Evolutionary conservation across 2,888 invertebrate genomes (phyloP), one percentile per base, ranked within the genome.

Genomic region (Morpho achilles): DNA sequence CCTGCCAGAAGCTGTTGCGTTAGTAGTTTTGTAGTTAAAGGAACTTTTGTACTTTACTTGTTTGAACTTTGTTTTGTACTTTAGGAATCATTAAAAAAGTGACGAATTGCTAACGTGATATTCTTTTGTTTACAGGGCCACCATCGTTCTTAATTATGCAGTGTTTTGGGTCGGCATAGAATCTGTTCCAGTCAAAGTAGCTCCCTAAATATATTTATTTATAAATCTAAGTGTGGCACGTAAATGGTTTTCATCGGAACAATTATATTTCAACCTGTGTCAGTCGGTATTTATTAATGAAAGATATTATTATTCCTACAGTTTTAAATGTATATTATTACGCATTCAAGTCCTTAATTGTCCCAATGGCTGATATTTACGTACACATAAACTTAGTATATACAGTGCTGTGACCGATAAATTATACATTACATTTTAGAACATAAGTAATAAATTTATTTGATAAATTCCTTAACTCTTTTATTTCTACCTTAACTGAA

Each of bases 141-240:
- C 95, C 44, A 92, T 95, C 57, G 95, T 93, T 43, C 83, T 92
- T 74, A 92, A 94, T 74, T 94, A 94, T n/a, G 93, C 92, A 7
- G 91, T 92, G 9, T 95, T 94, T 85, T 95, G 95, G 95, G 94
- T 94, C 4, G 92, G 91, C 50, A 91, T 94, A 53, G 92, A 93
- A 74, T 92, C 93, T 43, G 92, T 92, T 56, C 91, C 92, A 50
- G 84, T 94, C 58, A 91, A 91, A 79, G 92, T 94, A n/a, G 72
- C 66, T 46, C 64, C 72, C 58, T 75, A 70, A 69, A 53, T 61
- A 32, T 32, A 32, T 32, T 32, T 32, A 32, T 32, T 32, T 32
- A 32, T 32, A 32, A 32, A 32, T 32, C 5, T 5, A 32, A 5
- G 32, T 32, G 32, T 32, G 3, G 16, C 5, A 32, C 32, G 32